These are phyloP conservation scores for Heliocidaris erythrogramma DNA, from an alignment of 35 echinoderm and acorn worm genomes.

Conservation along the genomic window DNA sequence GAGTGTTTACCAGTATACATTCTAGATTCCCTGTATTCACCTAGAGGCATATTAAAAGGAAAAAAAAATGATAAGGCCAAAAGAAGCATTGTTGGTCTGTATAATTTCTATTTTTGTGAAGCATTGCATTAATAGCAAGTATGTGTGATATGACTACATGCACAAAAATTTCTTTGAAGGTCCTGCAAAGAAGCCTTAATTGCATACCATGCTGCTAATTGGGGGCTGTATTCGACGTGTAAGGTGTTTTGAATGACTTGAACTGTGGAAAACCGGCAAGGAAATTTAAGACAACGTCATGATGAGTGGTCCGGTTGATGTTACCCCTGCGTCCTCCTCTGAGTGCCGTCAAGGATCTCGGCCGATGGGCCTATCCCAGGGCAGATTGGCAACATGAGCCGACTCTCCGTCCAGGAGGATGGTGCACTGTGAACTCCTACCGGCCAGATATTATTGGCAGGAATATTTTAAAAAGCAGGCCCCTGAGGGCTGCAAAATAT, in stretches of 20 bases:
- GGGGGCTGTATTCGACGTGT: background rate
- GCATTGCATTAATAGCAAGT: too few species aligned
- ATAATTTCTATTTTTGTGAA: too few species aligned
- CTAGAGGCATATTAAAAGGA: too few species aligned
- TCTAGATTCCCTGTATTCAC: too few species aligned
- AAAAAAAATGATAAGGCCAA: too few species aligned
- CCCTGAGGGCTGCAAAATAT: background rate
- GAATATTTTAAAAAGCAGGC: background rate
- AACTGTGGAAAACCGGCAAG: background rate
- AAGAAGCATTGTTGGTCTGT: too few species aligned
- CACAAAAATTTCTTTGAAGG: too few species aligned
- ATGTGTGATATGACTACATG: too few species aligned
- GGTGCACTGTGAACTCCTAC: background rate
- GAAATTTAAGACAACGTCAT: background rate
- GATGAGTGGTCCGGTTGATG: background rate
- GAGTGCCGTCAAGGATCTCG: background rate
- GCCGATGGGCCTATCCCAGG: conserved; percentile 4
- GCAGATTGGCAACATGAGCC: background rate
- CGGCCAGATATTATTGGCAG: background rate
- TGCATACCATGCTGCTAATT: background rate
- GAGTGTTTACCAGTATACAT: too few species aligned
- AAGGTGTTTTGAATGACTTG: background rate
- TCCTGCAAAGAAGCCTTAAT: background rate
- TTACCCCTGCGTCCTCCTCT: background rate
- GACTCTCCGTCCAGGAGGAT: background rate